A percentile compares a stretch with the other conserved stretches of the same genome.
These are phyloP conservation scores for Acarapis woodi DNA, from an alignment of 1,140 invertebrate species.

Conservation along the genomic window DNA sequence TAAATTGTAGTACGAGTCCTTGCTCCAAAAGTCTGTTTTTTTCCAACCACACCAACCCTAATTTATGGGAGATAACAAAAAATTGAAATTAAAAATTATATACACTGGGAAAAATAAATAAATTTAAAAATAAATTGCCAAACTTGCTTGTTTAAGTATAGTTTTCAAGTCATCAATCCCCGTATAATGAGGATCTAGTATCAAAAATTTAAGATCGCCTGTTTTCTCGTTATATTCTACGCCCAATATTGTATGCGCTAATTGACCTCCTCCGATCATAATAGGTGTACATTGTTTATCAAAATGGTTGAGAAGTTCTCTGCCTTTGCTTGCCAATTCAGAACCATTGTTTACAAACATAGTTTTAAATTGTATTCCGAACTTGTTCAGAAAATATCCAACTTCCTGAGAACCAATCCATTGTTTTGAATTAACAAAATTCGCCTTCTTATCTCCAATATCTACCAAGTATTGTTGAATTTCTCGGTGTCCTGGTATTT, in stretches of 20 bases:
- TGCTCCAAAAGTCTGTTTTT: constrained; percentile 57
- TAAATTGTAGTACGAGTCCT: constrained; percentile 73
- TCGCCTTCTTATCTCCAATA: constrained; percentile 64
- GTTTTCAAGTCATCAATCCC: constrained; percentile 28
- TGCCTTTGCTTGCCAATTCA: constrained; percentile 44
- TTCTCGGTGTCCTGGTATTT: constrained; percentile 43
- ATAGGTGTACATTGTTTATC: constrained; percentile 70
- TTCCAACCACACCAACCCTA: constrained; percentile 29
- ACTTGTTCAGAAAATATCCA: constrained; percentile 54
- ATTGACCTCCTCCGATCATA: constrained; percentile 91
- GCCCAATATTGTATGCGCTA: constrained; percentile 91
- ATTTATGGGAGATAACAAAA: not conserved
- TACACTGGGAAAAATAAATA: not conserved
- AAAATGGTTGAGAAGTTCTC: constrained; percentile 65
- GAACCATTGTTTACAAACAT: constrained; percentile 48
- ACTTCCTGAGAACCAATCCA: constrained; percentile 99
- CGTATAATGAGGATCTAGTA: constrained; percentile 92
- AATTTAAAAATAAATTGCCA: not conserved
- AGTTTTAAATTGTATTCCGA: constrained; percentile 41
- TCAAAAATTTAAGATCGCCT: constrained; percentile 51
- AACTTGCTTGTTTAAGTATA: constrained; percentile 20
- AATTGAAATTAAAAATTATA: not conserved
- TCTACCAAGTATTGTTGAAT: constrained; percentile 76
- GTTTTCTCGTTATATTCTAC: constrained; percentile 50
- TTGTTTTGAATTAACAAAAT: constrained; percentile 60